Base-by-base conservation (phyloP, 2,113 vertebrate species). In the Carassius auratus region DNA sequence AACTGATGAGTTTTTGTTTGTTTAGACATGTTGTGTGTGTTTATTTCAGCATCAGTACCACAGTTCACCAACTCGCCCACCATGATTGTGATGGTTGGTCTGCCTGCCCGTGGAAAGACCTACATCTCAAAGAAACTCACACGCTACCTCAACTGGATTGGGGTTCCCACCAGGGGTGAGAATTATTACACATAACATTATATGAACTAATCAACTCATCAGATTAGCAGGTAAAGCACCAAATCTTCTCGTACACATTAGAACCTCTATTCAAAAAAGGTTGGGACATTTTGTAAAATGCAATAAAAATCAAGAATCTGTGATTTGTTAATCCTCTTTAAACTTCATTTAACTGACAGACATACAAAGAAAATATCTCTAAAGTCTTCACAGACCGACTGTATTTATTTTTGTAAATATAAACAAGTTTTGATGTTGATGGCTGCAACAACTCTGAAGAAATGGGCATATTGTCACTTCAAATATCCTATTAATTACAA, bases 51-150 rank as follows among this genome's bases (percentile, higher is more conserved):
- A 4, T 94, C 95, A 0, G 93, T 98, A 84, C 97, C 97, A 0
- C 97, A 97, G 92, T 97, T 97, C 90, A 97, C 96, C 81, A 98
- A 97, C 92, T 97, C 96, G 6, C 97, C 97, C 5, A 97, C 95
- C 66, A 69, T 61, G 57, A 61, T 61, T 61, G 57, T 61, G 57
- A 61, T 61, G 57, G 1, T 61, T 61, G 57, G 57, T n/a, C 57
- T 61, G 57, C 57, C 57, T 61, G 57, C 57, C 2, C 57, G 57
- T n/a, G 57, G 57, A 61, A 61, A 61, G 57, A 61, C 57, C 21
- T 61, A 61, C 57, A 61, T 61, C 57, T 61, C 57, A 9, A 61
- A 61, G 57, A 61, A 61, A n/a, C 57, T 61, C 57, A 61, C 57
- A 61, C 57, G 57, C 21, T 61, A 61, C 21, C 57, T 61, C 21